phyloP scores from a whole-genome alignment of 2,888 invertebrate genomes.

The Saturnia japonica region DNA sequence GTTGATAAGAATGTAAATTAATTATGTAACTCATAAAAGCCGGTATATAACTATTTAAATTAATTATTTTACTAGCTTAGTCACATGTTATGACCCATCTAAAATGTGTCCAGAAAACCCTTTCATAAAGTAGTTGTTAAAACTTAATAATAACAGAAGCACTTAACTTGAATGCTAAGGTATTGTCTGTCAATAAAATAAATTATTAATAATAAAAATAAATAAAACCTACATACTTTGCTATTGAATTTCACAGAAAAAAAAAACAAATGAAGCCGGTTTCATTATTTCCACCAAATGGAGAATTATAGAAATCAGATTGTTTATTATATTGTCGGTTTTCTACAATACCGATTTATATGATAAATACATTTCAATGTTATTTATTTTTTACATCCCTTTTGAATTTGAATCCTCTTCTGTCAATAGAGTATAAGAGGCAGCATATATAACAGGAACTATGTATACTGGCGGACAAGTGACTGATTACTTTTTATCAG shows the following conservation, averaged over 20 bases:
- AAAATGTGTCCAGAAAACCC: slow-evolving; percentile 13
- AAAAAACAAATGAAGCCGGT: not conserved
- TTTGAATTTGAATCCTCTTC: not conserved
- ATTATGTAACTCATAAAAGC: not conserved
- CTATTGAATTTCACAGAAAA: not conserved
- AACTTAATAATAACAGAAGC: slow-evolving; percentile 18
- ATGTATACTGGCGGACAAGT: not conserved
- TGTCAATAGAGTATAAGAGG: not conserved
- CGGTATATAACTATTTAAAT: not conserved
- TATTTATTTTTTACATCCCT: not conserved
- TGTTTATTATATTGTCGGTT: too few relatives aligned
- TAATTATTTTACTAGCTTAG: not conserved
- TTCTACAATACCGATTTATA: too few relatives aligned
- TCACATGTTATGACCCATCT: slow-evolving; percentile 1
- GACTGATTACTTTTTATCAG: not conserved
- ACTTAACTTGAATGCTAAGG: slow-evolving; percentile 14
- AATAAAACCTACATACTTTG: not conserved
- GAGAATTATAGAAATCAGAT: not conserved
- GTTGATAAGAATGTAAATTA: not conserved
- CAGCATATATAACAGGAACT: too few relatives aligned
- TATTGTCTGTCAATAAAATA: slow-evolving; percentile 21
- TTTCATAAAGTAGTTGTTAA: slow-evolving; percentile 16
- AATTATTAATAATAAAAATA: too few relatives aligned
- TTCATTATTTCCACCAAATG: not conserved
- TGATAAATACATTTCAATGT: too few relatives aligned